These are phyloP conservation scores for Dysmachus trigonus DNA, from an alignment of 2,888 invertebrate genomes.

Conservation along the genomic window DNA sequence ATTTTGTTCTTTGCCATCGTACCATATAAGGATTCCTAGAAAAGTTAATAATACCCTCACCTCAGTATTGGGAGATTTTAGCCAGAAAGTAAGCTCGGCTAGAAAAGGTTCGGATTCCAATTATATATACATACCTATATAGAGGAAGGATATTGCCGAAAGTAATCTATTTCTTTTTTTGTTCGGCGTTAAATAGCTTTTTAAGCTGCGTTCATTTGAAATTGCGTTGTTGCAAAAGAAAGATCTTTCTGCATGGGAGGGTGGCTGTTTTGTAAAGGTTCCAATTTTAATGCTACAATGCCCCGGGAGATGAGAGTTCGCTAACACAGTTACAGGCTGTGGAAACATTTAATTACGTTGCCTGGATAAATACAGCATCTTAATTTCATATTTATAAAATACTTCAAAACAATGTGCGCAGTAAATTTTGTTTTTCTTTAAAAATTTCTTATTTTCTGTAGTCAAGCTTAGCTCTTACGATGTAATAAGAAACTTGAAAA, in stretches of 20 bases:
- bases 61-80: not conserved
- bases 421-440: not conserved
- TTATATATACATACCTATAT: not conserved
- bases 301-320: not conserved
- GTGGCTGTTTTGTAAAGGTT: not conserved
- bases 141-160: not conserved
- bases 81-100: not conserved
- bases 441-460: not conserved
- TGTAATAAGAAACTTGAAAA: not conserved
- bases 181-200: not conserved
- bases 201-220: not conserved
- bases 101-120: not conserved
- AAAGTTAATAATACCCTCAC: not conserved
- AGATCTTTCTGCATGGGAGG: not conserved
- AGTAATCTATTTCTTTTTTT: not conserved
- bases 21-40: not conserved
- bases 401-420: not conserved
- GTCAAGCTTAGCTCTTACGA: not conserved
- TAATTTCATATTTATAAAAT: not conserved
- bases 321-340: not conserved
- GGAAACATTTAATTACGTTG: not conserved
- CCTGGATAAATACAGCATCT: not conserved
- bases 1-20: not conserved
- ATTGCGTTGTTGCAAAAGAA: not conserved
- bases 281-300: not conserved